These are phyloP conservation scores for Calyptommatus sinebrachiatus DNA, from an alignment of 2,113 vertebrate genomes.

Conservation along the genomic window DNA sequence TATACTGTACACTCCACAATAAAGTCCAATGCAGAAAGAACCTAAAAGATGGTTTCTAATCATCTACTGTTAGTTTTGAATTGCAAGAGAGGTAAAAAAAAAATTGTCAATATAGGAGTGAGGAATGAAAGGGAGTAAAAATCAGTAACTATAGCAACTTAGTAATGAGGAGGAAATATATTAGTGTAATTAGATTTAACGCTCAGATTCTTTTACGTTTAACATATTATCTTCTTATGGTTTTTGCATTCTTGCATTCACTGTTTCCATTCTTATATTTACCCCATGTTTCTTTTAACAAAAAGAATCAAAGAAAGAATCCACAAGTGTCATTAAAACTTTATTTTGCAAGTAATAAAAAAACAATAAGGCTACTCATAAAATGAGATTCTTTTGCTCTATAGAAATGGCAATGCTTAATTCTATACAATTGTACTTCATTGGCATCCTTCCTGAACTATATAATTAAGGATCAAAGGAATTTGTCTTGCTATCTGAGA, in stretches of 20 bases:
- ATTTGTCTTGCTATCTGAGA: neutral
- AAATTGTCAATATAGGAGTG: neutral
- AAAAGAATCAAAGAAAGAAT: neutral
- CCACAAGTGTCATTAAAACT: neutral
- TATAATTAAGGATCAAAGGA: neutral
- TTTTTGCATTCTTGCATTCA: slow-evolving; percentile 4
- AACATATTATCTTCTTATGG: neutral
- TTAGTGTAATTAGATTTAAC: slow-evolving; percentile 26
- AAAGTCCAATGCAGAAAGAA: no score
- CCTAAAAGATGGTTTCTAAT: neutral
- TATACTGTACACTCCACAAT: no score
- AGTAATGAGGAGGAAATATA: neutral
- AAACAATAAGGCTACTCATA: neutral
- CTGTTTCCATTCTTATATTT: neutral
- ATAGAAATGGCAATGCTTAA: neutral
- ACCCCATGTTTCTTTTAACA: neutral
- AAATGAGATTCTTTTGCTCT: fast-evolving
- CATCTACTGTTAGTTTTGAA: neutral
- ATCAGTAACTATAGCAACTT: slow-evolving; percentile 8
- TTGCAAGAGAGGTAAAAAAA: neutral
- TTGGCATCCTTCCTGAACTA: neutral
- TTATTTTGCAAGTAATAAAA: neutral
- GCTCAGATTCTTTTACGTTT: neutral
- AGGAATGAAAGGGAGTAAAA: slow-evolving; percentile 4
- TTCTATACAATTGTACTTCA: neutral